These are phyloP conservation scores for Tachina fera DNA, from an alignment of 2,888 invertebrate species.

Conservation along the genomic window DNA sequence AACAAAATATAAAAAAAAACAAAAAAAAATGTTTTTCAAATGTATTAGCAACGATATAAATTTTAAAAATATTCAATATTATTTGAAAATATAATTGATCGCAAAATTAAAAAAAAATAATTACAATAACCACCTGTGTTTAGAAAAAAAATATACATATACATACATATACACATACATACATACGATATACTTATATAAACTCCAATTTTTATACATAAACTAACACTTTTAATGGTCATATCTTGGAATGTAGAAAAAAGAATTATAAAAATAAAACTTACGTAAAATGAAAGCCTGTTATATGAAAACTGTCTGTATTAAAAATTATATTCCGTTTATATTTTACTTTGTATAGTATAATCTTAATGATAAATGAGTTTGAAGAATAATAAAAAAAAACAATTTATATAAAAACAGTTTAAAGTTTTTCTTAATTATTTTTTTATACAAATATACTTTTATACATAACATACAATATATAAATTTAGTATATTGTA, in stretches of 20 bases:
- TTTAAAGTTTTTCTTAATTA: constrained; percentile 4
- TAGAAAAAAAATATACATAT: constrained; percentile 27
- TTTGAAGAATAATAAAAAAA: constrained; percentile 61
- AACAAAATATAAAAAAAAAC: constrained; percentile 10
- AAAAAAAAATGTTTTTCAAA: constrained; percentile 37
- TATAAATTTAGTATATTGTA: constrained; percentile 4
- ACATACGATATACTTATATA: background rate
- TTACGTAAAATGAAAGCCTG: constrained; percentile 57
- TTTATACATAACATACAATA: background rate
- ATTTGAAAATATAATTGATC: constrained; percentile 12
- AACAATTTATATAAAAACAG: constrained; percentile 54
- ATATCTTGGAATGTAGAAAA: constrained; percentile 66
- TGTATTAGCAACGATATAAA: constrained; percentile 65
- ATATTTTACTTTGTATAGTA: constrained; percentile 64
- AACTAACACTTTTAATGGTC: constrained; percentile 58
- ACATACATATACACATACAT: no score
- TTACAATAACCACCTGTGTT: constrained; percentile 61
- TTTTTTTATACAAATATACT: constrained; percentile 15
- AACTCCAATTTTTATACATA: constrained; percentile 55
- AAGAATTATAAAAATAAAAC: constrained; percentile 31
- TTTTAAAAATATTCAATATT: constrained; percentile 40
- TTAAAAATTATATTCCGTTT: constrained; percentile 71
- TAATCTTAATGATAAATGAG: constrained; percentile 55
- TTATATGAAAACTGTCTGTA: constrained; percentile 67
- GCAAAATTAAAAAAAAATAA: constrained; percentile 1